Evolutionary conservation across 2,888 invertebrate genomes (phyloP).

Genomic region (Slavum lentiscoides): DNA sequence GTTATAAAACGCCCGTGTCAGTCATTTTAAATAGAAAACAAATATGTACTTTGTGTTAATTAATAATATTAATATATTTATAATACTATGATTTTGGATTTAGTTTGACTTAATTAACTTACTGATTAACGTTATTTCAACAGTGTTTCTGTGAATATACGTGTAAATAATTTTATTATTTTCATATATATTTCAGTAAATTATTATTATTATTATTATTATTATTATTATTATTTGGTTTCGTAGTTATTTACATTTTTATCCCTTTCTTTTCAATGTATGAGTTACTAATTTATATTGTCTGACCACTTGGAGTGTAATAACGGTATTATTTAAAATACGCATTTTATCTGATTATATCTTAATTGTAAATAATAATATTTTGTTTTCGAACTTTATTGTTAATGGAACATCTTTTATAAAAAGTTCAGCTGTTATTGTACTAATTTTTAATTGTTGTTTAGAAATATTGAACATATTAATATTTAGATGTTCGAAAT

Average conservation of each 20-base stretch:
- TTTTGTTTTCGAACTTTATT: conserved; percentile 8
- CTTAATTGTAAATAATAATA: not conserved
- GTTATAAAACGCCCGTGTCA: not conserved
- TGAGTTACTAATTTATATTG: no score
- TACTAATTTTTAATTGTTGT: conserved; percentile 4
- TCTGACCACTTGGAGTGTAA: not conserved
- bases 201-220: not conserved
- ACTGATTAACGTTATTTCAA: not conserved
- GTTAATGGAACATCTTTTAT: not conserved
- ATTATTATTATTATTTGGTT: not conserved
- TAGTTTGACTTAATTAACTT: not conserved
- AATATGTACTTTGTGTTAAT: not conserved
- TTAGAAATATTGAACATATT: conserved; percentile 14
- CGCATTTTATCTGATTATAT: no score
- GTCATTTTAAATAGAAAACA: not conserved
- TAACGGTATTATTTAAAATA: not conserved
- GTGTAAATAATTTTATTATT: conserved; percentile 27
- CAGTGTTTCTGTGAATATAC: not conserved
- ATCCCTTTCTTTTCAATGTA: not conserved
- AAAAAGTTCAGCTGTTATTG: not conserved
- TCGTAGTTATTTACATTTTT: conserved; percentile 7
- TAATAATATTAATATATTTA: no score
- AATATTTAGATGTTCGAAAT: conserved; percentile 3
- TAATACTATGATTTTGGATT: no score
- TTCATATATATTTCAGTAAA: conserved; percentile 7